Percentiles rank a stretch among this genome's conserved stretches.
Evolutionary conservation across 2,888 invertebrate species (phyloP).

Genomic region (Lagria hirta): DNA sequence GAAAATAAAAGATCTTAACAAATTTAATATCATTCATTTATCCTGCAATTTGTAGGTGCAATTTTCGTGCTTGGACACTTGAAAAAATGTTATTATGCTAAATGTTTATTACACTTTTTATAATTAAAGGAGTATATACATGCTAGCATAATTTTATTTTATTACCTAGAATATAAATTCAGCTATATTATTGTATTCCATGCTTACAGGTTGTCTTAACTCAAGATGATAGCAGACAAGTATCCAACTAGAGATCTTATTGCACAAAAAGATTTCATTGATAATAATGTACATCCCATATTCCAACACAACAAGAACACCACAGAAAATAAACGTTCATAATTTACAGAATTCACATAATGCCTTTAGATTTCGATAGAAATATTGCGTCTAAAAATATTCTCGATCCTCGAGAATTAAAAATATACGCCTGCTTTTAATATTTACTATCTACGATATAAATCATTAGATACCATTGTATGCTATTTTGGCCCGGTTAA

Average conservation of each 20-base stretch:
- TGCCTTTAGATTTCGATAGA: constrained; percentile 6
- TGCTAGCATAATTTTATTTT: constrained; percentile 20
- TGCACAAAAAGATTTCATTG: constrained; percentile 21
- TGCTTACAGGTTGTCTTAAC: constrained; percentile 22
- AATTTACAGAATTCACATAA: constrained; percentile 6
- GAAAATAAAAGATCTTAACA: too few species aligned
- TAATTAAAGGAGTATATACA: too few species aligned
- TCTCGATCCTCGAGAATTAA: constrained; percentile 9
- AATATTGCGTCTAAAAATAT: constrained; percentile 10
- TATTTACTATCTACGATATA: constrained; percentile 10
- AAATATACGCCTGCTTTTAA: constrained; percentile 6
- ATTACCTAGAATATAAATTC: constrained; percentile 18
- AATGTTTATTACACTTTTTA: not conserved
- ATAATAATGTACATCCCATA: constrained; percentile 9
- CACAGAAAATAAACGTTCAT: constrained; percentile 6
- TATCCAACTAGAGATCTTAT: constrained; percentile 19
- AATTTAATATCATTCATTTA: too few species aligned
- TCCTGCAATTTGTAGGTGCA: too few species aligned
- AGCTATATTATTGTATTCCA: constrained; percentile 4
- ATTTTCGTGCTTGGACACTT: too few species aligned
- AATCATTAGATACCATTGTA: constrained; percentile 13
- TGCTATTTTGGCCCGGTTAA: constrained; percentile 5
- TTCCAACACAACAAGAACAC: constrained; percentile 6
- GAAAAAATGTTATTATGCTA: too few species aligned
- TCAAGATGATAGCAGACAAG: constrained; percentile 22